Base-by-base conservation (phyloP, 2,797 vertebrate species). In the Anabas testudineus region DNA sequence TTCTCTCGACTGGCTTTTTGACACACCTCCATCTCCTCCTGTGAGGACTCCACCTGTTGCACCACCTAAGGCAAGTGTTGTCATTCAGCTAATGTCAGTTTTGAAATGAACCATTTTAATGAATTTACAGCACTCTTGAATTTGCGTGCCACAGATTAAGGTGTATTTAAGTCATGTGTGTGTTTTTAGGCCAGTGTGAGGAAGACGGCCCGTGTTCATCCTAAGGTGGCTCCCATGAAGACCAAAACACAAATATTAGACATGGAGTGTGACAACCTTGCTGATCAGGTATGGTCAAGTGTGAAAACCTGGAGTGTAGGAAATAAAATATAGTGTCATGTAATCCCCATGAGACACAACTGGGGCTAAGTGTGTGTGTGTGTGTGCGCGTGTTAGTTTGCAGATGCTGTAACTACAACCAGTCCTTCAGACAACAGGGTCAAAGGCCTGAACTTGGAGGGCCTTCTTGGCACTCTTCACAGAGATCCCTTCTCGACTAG, bases 401-500 rank as follows among this genome's bases (percentile, higher is more conserved):
- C 92, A 67, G 93, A 90, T 57, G 76, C 89, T 21, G 88, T 99
- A 36, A 83, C 88, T 4, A 62, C 74, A 42, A 5, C 78, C 49
- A 87, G 74, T 74, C 76, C 93, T 28, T 46, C 49, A 21, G 71
- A 73, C 24, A 75, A 16, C 67, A 48, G 59, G 15, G 81, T 28
- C 56, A 87, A 86, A 75, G 82, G 72, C 75, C 51, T 89, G 52
- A 71, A 91, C 13, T 85, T 97, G 52, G 94, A 95, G 16, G 87
- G 91, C 10, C 82, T 95, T 13, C 78, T 96, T 21, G 76, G 60
- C 15, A 89, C 77, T 19, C 80, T 97, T 21, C 88, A 90, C 1
- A 90, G 82, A 51, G 90, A 97, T 76, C 95, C 97, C 0, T 97
- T 98, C 87, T 85, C 95, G 69, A 84, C 95, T 4, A 93, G 82